Percentiles rank a stretch among this genome's conserved stretches.
These are phyloP conservation scores for Hyposmocoma kahamanoa DNA, from an alignment of 1,140 invertebrate genomes.

Conservation along the genomic window DNA sequence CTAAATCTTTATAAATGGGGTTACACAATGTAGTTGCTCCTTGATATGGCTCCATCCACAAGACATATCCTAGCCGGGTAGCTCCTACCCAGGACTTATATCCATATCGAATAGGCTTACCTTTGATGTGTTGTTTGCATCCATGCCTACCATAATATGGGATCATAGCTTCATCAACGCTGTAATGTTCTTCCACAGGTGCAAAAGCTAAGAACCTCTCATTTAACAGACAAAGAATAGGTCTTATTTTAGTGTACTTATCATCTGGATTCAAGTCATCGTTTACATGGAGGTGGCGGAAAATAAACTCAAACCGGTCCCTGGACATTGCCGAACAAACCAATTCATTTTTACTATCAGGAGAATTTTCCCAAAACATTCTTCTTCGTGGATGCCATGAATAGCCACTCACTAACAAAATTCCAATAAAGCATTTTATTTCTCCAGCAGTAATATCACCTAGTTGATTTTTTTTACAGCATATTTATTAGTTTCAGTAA, in stretches of 20 bases:
- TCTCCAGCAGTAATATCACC: conserved; percentile 5
- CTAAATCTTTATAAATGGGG: neutral
- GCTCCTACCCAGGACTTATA: conserved; percentile 20
- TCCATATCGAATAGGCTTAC: conserved; percentile 29
- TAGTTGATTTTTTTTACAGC: neutral
- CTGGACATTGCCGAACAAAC: conserved; percentile 5
- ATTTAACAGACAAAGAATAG: conserved; percentile 12
- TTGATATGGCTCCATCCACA: conserved; percentile 19
- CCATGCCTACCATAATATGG: conserved; percentile 23
- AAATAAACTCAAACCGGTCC: conserved; percentile 1
- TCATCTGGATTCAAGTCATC: conserved; percentile 10
- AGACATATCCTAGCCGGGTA: conserved; percentile 12
- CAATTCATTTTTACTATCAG: conserved; percentile 19
- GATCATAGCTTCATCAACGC: conserved; percentile 17
- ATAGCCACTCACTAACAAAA: conserved; percentile 25
- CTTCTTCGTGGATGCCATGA: conserved; percentile 5
- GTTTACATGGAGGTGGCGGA: conserved; percentile 1
- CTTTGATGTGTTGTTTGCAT: conserved; percentile 29
- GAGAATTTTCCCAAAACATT: conserved; percentile 27
- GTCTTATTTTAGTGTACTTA: conserved; percentile 7
- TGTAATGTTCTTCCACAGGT: conserved; percentile 12
- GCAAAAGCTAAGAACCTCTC: conserved; percentile 12
- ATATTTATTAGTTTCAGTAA: neutral
- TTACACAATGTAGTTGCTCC: neutral
- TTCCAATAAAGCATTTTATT: conserved; percentile 22